These are phyloP conservation scores for Myiozetetes cayanensis DNA, from an alignment of 2,113 vertebrate genomes.

Conservation along the genomic window DNA sequence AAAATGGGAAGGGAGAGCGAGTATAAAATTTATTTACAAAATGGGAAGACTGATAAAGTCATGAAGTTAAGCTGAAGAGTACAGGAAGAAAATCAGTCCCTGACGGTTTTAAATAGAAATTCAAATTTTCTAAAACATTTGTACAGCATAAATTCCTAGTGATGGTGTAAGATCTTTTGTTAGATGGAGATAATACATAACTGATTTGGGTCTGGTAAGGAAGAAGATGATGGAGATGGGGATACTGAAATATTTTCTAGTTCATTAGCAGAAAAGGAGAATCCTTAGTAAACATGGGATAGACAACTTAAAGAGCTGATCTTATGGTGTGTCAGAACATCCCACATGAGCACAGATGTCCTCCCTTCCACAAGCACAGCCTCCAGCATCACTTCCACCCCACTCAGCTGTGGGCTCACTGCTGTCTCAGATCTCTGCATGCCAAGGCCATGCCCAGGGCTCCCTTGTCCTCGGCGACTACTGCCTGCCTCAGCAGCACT, in stretches of 20 bases:
- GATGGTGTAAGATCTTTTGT: background rate
- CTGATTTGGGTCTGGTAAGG: background rate
- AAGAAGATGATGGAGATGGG: background rate
- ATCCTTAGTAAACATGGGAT: background rate
- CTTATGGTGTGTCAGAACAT: background rate
- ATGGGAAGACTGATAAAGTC: background rate
- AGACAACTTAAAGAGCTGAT: background rate
- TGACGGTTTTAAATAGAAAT: background rate
- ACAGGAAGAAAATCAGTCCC: background rate
- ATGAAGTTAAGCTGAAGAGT: background rate
- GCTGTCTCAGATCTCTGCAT: background rate
- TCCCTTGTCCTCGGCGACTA: background rate
- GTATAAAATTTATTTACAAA: background rate
- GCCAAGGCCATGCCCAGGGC: background rate
- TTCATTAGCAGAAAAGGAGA: background rate
- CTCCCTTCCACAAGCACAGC: background rate
- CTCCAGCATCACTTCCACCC: background rate
- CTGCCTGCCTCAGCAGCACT: background rate
- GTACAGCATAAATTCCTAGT: background rate
- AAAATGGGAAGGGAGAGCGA: background rate
- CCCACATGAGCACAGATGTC: accelerated
- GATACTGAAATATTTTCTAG: background rate
- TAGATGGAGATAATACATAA: background rate
- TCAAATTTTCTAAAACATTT: background rate
- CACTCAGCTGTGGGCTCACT: background rate